Base-by-base conservation (phyloP, 2,113 vertebrate species). In the Pseudopodoces humilis region DNA sequence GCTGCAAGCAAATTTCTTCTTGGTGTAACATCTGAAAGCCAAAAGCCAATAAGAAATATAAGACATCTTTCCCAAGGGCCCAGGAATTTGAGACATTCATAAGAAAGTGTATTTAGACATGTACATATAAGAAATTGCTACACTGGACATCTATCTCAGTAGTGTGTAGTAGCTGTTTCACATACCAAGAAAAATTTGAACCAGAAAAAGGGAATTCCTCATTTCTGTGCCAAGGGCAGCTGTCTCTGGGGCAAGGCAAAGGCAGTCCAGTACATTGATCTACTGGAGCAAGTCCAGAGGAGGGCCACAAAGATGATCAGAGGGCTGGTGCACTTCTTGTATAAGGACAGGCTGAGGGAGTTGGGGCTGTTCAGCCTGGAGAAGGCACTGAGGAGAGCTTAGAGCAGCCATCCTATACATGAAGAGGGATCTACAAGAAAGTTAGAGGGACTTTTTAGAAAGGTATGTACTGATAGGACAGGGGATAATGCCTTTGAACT, bases 211-310 rank as follows among this genome's bases (percentile, higher is more conserved):
- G 68, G 67, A 95, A 90, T 95, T 95, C 91, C 62, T 96, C 79
- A 19, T 95, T 96, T 97, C 81, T 92, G 56, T 88, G 90, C 82
- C 41, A 74, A 97, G 88, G 85, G 82, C 85, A 90, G 82, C 18
- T 60, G n/a, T 94, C 76, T 95, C 72, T 53, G 33, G 91, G 63
- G 79, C 43, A 74, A 96, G 88, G 94, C 82, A 97, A 96, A 97
- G 88, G 86, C n/a, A 68, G 53, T 53, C 20, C 39, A 47, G n/a
- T 17, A 47, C 31, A 53, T 4, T 6, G 9, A 60, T 46, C 17
- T 76, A 17, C 30, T 55, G 47, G 13, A 62, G 14, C 6, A 53
- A 53, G 24, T 68, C 39, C 47, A 76, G 47, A 62, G 55, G 47
- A 83, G 30, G 6, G 23, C 5, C 27, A 82, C 1, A 5, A 62